A percentile compares a stretch with the other conserved stretches of the same genome.
These are phyloP conservation scores for Drosophila lowei DNA, from an alignment of 1,140 invertebrate species.

Conservation along the genomic window DNA sequence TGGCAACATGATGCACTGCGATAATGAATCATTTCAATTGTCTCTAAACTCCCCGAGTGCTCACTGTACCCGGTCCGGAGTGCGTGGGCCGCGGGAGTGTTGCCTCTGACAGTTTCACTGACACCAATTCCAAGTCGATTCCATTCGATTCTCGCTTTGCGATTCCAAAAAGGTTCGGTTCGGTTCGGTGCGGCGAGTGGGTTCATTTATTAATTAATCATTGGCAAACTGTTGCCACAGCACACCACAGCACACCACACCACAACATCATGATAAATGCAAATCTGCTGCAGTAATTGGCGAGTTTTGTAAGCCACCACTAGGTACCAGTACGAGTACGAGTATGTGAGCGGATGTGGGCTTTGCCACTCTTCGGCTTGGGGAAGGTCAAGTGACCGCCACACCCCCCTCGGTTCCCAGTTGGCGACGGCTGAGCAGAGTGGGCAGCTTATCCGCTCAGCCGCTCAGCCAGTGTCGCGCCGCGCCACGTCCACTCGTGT, in stretches of 20 bases:
- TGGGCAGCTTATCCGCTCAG: slow-evolving; percentile 69
- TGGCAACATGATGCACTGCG: slow-evolving; percentile 31
- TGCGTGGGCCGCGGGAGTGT: slow-evolving; percentile 44
- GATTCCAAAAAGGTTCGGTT: slow-evolving; percentile 31
- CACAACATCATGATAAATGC: slow-evolving; percentile 30
- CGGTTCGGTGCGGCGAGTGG: slow-evolving; percentile 24
- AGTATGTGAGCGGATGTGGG: slow-evolving; percentile 39
- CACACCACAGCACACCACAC: slow-evolving; percentile 5
- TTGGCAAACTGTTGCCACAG: slow-evolving; percentile 27
- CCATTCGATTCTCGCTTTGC: slow-evolving; percentile 29
- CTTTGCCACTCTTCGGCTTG: slow-evolving; percentile 26
- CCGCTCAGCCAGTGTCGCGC: slow-evolving; percentile 60
- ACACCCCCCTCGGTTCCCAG: slow-evolving; percentile 14
- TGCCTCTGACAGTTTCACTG: slow-evolving; percentile 20
- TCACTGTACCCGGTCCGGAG: background rate
- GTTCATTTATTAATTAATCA: slow-evolving; percentile 56
- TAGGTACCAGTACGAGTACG: background rate
- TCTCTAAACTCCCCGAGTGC: slow-evolving; percentile 6
- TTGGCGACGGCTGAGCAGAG: no score
- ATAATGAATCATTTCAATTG: slow-evolving; percentile 7
- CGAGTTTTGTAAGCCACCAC: slow-evolving; percentile 34
- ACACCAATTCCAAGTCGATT: slow-evolving; percentile 35
- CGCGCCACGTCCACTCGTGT: slow-evolving; percentile 43
- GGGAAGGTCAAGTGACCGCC: slow-evolving; percentile 62
- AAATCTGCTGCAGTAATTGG: slow-evolving; percentile 67